Base-by-base conservation (phyloP, 2,113 vertebrate species). In the Tetrao urogallus region DNA sequence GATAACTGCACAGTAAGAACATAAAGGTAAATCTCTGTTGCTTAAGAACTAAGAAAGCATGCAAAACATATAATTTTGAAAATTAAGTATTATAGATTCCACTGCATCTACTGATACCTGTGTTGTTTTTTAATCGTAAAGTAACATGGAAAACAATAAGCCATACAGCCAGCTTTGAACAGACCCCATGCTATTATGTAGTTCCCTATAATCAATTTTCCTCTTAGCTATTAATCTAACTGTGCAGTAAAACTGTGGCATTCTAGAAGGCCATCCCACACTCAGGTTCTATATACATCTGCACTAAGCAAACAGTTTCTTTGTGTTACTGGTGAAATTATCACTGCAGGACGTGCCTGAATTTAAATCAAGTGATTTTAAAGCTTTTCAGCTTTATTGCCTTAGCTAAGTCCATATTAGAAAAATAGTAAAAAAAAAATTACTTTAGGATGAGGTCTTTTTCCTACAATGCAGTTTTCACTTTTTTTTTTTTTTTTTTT, bases 121-220 rank as follows among this genome's bases (percentile, higher is more conserved):
- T 54, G 78, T 38, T 63, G 34, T 75, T 87, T 42, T 77, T 81
- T 30, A 94, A 90, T 40, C 13, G 5, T n/a, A 34, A 64, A 73
- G 36, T 73, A 58, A 63, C 13, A 83, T 6, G 9, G 61, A 75
- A 81, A 94, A 96, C 89, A 95, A 48, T 76, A 86, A 88, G 32
- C 69, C 42, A 90, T 88, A 69, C 91, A 81, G 18, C 11, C 79
- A 64, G 38, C 15, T 67, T 63, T 90, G 57, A 89, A 88, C 14
- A 87, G 30, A 75, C 56, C 10, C 30, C 3, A 1, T 22, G 8
- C 45, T 73, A 25, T 61, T 57, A 34, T 18, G 4, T 50, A 16
- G 40, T 45, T 90, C 66, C 63, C 82, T 89, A 21, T 78, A 87
- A 90, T 92, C 58, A 76, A 19, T 34, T 64, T 78, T 81, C 18